phyloP scores from a whole-genome alignment of 2,888 invertebrate genomes.

The Acheta domesticus region DNA sequence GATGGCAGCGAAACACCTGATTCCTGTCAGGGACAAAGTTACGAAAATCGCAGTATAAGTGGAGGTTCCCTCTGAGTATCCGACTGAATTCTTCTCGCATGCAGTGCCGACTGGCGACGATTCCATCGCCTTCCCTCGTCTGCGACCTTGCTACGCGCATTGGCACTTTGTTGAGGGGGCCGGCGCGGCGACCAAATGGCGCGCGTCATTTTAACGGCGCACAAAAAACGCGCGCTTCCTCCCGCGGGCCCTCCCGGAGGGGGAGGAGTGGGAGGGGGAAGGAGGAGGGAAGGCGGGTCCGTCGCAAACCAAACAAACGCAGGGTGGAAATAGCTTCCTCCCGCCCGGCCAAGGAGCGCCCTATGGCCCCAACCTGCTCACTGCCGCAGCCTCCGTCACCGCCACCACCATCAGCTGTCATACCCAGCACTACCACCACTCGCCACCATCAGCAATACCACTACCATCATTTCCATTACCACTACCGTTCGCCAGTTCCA shows the following conservation, averaged over 20 bases:
- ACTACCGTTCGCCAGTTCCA: too few relatives aligned
- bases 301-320: conserved; percentile 18
- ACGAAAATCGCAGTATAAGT: too few relatives aligned
- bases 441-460: too few relatives aligned
- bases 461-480: too few relatives aligned
- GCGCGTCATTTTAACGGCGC: not conserved
- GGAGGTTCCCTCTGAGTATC: too few relatives aligned
- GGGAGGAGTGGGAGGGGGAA: too few relatives aligned
- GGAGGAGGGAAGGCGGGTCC: not conserved
- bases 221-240: conserved; percentile 18
- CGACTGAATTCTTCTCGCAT: too few relatives aligned
- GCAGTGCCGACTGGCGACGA: too few relatives aligned
- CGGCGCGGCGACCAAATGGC: not conserved
- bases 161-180: not conserved
- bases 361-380: not conserved
- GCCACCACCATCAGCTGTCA: not conserved
- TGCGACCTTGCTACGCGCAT: not conserved
- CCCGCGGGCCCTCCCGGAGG: not conserved
- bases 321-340: not conserved
- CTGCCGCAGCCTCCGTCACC: not conserved
- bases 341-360: not conserved
- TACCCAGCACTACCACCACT: too few relatives aligned
- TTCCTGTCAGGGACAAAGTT: too few relatives aligned
- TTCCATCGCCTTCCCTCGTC: too few relatives aligned
- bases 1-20: too few relatives aligned